Evolutionary conservation across 2,113 vertebrate species (phyloP).

Genomic region (Gymnarchus niloticus): DNA sequence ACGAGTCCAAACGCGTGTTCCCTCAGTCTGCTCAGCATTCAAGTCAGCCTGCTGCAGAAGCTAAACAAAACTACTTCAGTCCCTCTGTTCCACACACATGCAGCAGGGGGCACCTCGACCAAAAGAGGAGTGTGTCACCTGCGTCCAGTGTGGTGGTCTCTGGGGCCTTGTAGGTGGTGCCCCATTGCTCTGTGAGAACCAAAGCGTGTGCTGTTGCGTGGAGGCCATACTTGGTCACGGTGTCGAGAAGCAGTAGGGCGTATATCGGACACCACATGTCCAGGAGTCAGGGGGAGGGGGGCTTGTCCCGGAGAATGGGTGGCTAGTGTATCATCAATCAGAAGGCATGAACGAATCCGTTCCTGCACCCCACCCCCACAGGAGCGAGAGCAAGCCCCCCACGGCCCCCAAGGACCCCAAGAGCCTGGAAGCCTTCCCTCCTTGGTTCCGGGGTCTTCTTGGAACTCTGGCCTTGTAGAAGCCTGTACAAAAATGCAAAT

Average conservation of each 20-base stretch:
- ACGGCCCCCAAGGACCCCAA: slow-evolving; percentile 86
- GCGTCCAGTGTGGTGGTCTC: slow-evolving; percentile 44
- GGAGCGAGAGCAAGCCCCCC: slow-evolving; percentile 80
- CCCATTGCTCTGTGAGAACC: slow-evolving; percentile 21
- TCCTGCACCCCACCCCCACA: slow-evolving; percentile 84
- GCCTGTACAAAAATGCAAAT: slow-evolving; percentile 58
- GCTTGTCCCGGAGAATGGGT: slow-evolving; percentile 44
- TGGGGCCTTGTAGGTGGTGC: slow-evolving; percentile 32
- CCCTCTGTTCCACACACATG: background rate
- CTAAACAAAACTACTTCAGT: background rate
- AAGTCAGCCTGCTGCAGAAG: slow-evolving; percentile 10
- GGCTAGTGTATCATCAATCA: slow-evolving; percentile 50
- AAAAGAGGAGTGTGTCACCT: slow-evolving; percentile 55
- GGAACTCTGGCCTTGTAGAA: slow-evolving; percentile 68
- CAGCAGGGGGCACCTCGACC: background rate
- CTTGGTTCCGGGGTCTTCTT: slow-evolving; percentile 47
- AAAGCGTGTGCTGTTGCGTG: slow-evolving; percentile 31
- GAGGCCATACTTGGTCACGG: slow-evolving; percentile 41
- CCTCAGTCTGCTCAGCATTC: slow-evolving; percentile 47
- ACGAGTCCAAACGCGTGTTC: slow-evolving; percentile 34
- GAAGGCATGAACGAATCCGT: slow-evolving; percentile 79
- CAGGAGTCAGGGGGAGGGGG: slow-evolving; percentile 42
- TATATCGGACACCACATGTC: slow-evolving; percentile 69
- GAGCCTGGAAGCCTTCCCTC: slow-evolving; percentile 55
- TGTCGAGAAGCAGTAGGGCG: slow-evolving; percentile 70